Base-by-base conservation (phyloP, 2,888 invertebrate genomes). In the Melitaea athalia region DNA sequence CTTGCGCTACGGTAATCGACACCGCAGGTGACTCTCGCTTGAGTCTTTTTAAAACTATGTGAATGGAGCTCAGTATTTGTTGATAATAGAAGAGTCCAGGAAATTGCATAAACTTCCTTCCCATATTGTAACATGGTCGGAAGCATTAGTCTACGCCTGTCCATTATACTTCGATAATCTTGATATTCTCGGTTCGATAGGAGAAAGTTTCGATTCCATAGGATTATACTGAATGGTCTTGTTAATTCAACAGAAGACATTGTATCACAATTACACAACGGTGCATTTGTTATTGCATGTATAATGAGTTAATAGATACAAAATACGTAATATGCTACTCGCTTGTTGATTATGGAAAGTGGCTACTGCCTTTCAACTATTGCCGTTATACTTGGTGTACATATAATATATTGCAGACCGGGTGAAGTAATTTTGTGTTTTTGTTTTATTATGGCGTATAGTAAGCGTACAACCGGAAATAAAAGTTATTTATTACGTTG, bases 91-190 rank as follows among this genome's bases (percentile, higher is more conserved):
- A 73, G 72, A 75, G 79, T 77, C 76, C 76, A 77, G 80, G 79
- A 81, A 83, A 81, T 80, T 69, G 64, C 68, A 66, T 72, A 72
- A 64, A 84, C 81, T 86, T 87, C 85, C 85, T 83, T 78, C 74
- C 77, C 69, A 65, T 71, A 74, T 75, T 75, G 73, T 75, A 74
- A 67, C 71, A 70, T 77, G 82, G 81, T 84, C 81, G 88, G 87
- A 88, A 89, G 85, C 85, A 82, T 85, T 83, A 81, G 79, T 75
- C 77, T 79, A 79, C 79, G 81, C 81, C 81, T 81, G 85, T 85
- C 83, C 85, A 88, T 91, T 88, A 85, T 83, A 82, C 81, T 85
- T 79, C 77, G 82, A 83, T 86, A 84, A 86, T 86, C 85, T 85
- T 77, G 81, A 87, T 87, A 83, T 89, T 88, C 86, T 85, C 77